phyloP scores from a whole-genome alignment of 2,797 vertebrate species.

The Jordanella pulchra region DNA sequence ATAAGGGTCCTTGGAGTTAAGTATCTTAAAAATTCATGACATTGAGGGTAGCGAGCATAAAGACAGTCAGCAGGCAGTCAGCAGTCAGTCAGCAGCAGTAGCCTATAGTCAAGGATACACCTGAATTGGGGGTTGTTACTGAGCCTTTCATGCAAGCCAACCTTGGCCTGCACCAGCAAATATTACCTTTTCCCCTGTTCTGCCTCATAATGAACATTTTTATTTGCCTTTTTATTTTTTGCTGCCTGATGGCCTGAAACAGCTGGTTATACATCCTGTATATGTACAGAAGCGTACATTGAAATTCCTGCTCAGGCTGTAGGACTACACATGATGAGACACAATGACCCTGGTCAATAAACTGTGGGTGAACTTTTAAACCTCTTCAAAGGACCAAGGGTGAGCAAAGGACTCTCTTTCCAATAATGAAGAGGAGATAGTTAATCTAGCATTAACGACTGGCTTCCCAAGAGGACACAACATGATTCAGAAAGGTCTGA shows the following conservation, averaged over 20 bases:
- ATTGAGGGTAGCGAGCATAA: slow-evolving; percentile 66
- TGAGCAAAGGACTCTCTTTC: slow-evolving; percentile 61
- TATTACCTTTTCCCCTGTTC: slow-evolving; percentile 13
- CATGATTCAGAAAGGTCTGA: slow-evolving; percentile 50
- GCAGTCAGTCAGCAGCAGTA: slow-evolving; percentile 45
- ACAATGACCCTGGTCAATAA: slow-evolving; percentile 42
- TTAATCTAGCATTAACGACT: slow-evolving; percentile 72
- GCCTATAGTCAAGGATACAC: slow-evolving; percentile 35
- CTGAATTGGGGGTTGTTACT: slow-evolving; percentile 24
- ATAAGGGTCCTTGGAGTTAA: slow-evolving; percentile 71
- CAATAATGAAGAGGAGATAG: slow-evolving; percentile 72
- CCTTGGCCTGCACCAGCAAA: slow-evolving; percentile 33
- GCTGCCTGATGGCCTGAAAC: slow-evolving; percentile 20
- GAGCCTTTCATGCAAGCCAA: slow-evolving; percentile 48
- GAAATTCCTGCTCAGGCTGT: slow-evolving; percentile 2
- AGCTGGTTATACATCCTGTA: slow-evolving; percentile 12
- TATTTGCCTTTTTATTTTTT: slow-evolving; percentile 28
- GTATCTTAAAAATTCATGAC: slow-evolving; percentile 77
- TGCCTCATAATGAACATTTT: slow-evolving; percentile 31
- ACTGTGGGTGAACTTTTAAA: slow-evolving; percentile 64
- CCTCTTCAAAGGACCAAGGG: slow-evolving; percentile 66
- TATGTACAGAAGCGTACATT: slow-evolving; percentile 9
- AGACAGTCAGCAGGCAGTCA: slow-evolving; percentile 42
- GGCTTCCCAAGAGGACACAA: slow-evolving; percentile 57
- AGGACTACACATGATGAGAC: neutral